phyloP scores from a whole-genome alignment of 2,888 invertebrate genomes.

The Trachelus tabidus region DNA sequence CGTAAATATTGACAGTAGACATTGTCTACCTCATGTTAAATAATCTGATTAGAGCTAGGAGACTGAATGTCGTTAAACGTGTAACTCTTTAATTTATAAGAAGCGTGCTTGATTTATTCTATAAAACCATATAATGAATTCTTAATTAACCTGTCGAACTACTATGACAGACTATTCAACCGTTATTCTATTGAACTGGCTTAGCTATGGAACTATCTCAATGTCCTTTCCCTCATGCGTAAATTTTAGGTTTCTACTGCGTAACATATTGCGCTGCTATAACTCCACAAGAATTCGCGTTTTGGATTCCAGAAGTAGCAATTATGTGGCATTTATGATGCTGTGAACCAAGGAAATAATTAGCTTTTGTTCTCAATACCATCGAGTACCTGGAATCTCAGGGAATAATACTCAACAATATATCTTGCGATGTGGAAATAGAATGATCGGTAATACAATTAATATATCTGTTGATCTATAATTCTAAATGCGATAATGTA shows the following conservation, averaged over 20 bases:
- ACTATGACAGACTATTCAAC: neutral
- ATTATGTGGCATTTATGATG: neutral
- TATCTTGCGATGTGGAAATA: neutral
- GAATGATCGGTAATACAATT: neutral
- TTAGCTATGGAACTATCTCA: neutral
- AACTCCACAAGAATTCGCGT: neutral
- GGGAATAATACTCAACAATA: neutral
- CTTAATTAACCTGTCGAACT: neutral
- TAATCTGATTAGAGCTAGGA: neutral
- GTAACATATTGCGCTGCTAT: neutral
- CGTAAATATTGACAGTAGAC: neutral
- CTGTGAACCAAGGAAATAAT: neutral
- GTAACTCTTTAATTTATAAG: neutral
- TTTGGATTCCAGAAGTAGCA: neutral
- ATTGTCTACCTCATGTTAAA: neutral
- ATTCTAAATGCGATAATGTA: neutral
- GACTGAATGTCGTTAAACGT: neutral
- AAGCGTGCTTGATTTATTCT: neutral
- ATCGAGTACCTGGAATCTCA: neutral
- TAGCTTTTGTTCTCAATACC: neutral
- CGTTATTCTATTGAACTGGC: neutral
- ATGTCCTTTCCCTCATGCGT: neutral
- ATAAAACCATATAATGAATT: neutral
- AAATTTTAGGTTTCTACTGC: neutral
- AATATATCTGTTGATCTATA: neutral